Evolutionary conservation across 2,797 vertebrate species (phyloP).

Genomic region (Chaunax sp.): DNA sequence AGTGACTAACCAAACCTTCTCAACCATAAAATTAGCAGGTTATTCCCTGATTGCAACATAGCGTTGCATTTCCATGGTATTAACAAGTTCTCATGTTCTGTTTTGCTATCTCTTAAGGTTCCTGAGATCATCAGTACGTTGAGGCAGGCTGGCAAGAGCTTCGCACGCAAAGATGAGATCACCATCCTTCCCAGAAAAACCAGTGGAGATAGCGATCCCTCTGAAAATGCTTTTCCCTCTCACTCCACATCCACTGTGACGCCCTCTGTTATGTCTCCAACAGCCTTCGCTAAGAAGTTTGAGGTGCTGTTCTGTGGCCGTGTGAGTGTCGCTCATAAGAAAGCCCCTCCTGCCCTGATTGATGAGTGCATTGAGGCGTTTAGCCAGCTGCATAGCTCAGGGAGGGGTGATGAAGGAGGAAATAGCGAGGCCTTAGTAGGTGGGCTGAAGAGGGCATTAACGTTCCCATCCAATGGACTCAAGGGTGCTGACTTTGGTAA

Average conservation of each 20-base stretch:
- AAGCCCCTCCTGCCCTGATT: slow-evolving; percentile 94
- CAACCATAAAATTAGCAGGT: too few species aligned
- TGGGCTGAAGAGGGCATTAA: slow-evolving; percentile 80
- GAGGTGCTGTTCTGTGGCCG: slow-evolving; percentile 97
- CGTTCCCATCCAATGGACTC: slow-evolving; percentile 80
- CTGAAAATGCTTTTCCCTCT: slow-evolving; percentile 57
- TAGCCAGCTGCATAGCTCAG: slow-evolving; percentile 79
- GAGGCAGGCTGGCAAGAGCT: slow-evolving; percentile 93
- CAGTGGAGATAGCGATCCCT: slow-evolving; percentile 39
- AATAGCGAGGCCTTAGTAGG: slow-evolving; percentile 52
- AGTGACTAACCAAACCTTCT: too few species aligned
- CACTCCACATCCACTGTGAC: slow-evolving; percentile 82
- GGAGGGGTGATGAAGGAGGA: slow-evolving; percentile 38
- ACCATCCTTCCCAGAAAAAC: slow-evolving; percentile 76
- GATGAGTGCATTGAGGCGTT: slow-evolving; percentile 98
- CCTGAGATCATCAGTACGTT: slow-evolving; percentile 97
- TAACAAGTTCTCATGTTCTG: neutral
- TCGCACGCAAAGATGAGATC: slow-evolving; percentile 89
- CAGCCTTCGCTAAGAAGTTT: slow-evolving; percentile 94
- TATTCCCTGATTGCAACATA: neutral
- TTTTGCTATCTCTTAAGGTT: slow-evolving; percentile 81
- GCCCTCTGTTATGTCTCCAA: slow-evolving; percentile 79
- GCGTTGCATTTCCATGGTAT: neutral
- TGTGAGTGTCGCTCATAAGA: slow-evolving; percentile 93
- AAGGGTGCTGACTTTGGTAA: slow-evolving; percentile 31